Evolutionary conservation across 2,888 invertebrate species (phyloP), one percentile per base, ranked within the genome.

Genomic region (Stramonita haemastoma): DNA sequence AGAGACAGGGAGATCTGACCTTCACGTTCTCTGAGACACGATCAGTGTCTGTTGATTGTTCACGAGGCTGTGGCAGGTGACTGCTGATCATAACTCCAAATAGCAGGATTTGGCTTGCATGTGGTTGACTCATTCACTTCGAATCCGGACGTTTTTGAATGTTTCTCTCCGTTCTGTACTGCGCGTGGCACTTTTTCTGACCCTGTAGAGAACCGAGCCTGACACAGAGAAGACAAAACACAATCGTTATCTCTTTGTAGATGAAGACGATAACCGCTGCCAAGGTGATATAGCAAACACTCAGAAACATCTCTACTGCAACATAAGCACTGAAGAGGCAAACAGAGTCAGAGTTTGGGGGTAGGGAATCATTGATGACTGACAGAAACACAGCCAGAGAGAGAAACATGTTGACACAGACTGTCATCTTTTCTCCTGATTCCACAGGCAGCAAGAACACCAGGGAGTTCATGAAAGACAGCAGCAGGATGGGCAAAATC

Each of bases 281-380:
- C 60, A 60, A 19, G 56, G 34, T n/a, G 19, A 46, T 57, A 4
- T 17, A 22, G 29, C 29, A 56, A 29, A 56, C 57, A n/a, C 29
- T 56, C 60, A 60, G 60, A 32, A 19, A 57, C 32, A 87, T 1
- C 66, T 87, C 70, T 15, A 70, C 32, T 19, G 70, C 70, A 32
- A 87, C 22, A 57, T 70, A 87, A 34, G 66, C 34, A 60, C 87
- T 87, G 87, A 87, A 70, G 70, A 70, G 17, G 32, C 87, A 87
- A 19, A 66, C 34, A 19, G 87, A 60, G 66, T 87, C 66, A 0
- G 87, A 60, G 36, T 87, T 87, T 22, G 13, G 66, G 13, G 87
- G 87, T 13, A 87, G 70, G 1, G 66, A 34, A 29, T 60, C 70
- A 19, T 32, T 60, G 66, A 70, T 70, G 66, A 70, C 32, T 8